Base-by-base conservation (phyloP, 2,888 invertebrate genomes). In the Rosalia funebris region DNA sequence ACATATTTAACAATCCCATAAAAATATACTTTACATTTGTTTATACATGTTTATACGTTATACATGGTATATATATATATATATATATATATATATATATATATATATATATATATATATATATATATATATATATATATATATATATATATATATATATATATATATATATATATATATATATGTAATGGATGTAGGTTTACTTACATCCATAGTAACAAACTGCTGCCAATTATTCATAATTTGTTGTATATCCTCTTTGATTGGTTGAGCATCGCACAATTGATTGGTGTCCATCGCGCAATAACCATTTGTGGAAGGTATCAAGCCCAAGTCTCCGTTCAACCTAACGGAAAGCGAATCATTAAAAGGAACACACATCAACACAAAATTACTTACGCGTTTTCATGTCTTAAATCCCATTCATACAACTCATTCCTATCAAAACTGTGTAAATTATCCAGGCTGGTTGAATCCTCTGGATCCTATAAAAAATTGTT, bases 181-280 rank as follows among this genome's bases (percentile, higher is more conserved):
- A n/a, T n/a, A n/a, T n/a, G n/a, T n/a, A n/a, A n/a, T n/a, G n/a
- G n/a, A n/a, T n/a, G n/a, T n/a, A n/a, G n/a, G n/a, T n/a, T 12
- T 63, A 72, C 71, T 76, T 69, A 84, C 83, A 77, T 84, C 83
- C 52, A 83, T 69, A 55, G 77, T 79, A 39, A 83, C 82, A 56
- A 84, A 75, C 47, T 84, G 83, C 60, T 84, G 82, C 84, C 84
- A 85, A 59, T 85, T 84, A 45, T 77, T 80, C 60, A 84, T 79
- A 63, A 84, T 82, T 74, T 82, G 82, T 39, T 82, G 81, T 71
- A 82, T 83, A 70, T 85, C 84, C 55, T 84, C 83, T 62, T 81
- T 80, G 19, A 77, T 76, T 53, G 78, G 77, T 32, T 75, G 72
- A 5, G 76, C 75, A 57, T 62, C 71, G 39, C 71, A 72, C 56